Base-by-base conservation (phyloP, 1,140 invertebrate genomes). In the Drosophila jambulina region DNA sequence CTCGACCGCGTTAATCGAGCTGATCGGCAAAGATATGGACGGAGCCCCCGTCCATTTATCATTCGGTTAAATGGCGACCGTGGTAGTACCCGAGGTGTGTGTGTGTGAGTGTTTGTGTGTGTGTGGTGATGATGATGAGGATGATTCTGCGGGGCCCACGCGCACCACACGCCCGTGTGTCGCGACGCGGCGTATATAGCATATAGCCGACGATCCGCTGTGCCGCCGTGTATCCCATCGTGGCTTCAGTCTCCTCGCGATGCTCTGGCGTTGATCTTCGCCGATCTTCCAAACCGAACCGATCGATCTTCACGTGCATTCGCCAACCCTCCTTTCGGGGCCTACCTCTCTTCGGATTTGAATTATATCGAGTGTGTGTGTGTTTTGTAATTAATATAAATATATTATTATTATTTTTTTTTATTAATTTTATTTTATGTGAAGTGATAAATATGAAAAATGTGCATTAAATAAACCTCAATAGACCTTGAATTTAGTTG, bases 191-290 rank as follows among this genome's bases (percentile, higher is more conserved):
- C 32, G 19, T 10, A 25, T 34, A 43, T 62, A 34, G 17, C 19
- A 60, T 60, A 42, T 70, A 48, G 32, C 61, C 36, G 27, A 43
- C 36, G 54, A 54, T 54, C 34, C 34, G 53, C 21, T 36, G 32
- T 17, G 12, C 21, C 21, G 32, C 53, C 53, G 21, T 7, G 53
- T 56, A 56, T 38, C 53, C 53, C 53, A 56, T 25, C 9, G 48
- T 43, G 32, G 40, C 63, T 78, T 87, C 81, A 88, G 84, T 88
- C 84, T 88, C 72, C 72, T 88, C 85, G 84, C 84, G 80, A 80
- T 87, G 85, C 84, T 87, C 84, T 90, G 69, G 42, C 84, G 85
- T 77, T 87, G 84, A 87, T 87, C 84, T 87, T 87, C 19, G 63
- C 67, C 43, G 58, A 57, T 38, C 15, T 48, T 48, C 32, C 48